Evolutionary conservation across 2,113 vertebrate genomes (phyloP).

Genomic region (Semnornis frantzii): DNA sequence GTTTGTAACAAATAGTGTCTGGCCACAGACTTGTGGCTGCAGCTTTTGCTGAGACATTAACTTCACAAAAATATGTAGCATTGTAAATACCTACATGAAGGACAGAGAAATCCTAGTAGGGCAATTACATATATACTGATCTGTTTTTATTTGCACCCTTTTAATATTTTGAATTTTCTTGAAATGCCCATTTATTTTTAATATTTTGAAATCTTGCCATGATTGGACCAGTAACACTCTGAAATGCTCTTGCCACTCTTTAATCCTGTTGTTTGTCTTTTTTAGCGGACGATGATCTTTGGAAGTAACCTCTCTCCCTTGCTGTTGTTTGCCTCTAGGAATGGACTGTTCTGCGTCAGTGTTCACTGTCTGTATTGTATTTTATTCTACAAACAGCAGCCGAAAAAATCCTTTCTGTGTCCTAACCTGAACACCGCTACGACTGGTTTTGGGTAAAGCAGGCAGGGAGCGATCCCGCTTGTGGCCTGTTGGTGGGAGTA

Average conservation of each 20-base stretch:
- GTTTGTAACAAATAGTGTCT: neutral
- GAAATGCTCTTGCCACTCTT: accelerated
- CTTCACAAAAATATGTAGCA: neutral
- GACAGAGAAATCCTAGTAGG: neutral
- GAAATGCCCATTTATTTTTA: neutral
- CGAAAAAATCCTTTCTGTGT: neutral
- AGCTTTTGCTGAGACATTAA: neutral
- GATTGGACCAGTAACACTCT: accelerated
- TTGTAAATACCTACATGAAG: neutral
- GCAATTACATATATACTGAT: no score
- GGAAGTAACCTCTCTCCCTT: accelerated
- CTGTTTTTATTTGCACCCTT: neutral
- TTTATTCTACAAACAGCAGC: neutral
- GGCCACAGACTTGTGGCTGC: neutral
- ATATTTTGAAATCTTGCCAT: neutral
- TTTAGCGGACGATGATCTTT: neutral
- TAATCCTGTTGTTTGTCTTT: no score
- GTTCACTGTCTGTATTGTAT: neutral
- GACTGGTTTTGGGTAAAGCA: accelerated
- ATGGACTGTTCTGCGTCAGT: accelerated
- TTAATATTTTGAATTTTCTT: neutral
- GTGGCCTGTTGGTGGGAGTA: conserved; percentile 72
- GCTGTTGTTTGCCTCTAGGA: neutral
- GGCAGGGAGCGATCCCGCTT: neutral
- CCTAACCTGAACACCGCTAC: accelerated